Evolutionary conservation across 2,113 vertebrate species (phyloP).

Genomic region (Myotis lucifugus): DNA sequence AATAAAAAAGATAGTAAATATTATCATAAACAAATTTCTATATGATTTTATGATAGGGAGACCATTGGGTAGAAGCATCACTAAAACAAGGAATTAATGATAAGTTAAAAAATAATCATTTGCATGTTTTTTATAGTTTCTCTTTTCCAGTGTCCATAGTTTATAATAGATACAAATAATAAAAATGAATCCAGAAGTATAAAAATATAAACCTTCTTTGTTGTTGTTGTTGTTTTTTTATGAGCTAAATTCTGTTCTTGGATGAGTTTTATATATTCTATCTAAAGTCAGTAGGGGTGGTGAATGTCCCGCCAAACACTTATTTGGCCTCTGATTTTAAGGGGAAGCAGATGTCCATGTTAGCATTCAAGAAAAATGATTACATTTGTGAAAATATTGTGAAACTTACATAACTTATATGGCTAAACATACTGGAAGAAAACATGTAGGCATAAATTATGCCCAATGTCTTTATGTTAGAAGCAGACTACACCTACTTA

Average conservation of each 20-base stretch:
- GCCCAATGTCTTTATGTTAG: neutral
- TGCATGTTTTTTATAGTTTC: neutral
- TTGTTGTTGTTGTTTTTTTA: conserved; percentile 10
- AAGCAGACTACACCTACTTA: neutral
- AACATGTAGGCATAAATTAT: neutral
- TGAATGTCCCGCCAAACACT: conserved; percentile 59
- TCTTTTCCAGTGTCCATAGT: neutral
- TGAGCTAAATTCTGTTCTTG: conserved; percentile 50
- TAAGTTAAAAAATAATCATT: conserved; percentile 1
- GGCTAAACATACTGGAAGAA: neutral
- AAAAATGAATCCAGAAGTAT: neutral
- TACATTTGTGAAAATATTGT: conserved; percentile 42
- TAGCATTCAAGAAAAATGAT: conserved; percentile 29
- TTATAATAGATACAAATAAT: conserved; percentile 27
- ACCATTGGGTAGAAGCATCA: neutral
- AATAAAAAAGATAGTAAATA: neutral
- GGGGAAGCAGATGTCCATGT: conserved; percentile 56
- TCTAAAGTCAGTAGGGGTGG: conserved; percentile 55
- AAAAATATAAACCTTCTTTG: neutral
- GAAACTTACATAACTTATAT: neutral
- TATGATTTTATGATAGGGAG: neutral
- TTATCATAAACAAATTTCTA: neutral
- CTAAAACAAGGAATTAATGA: neutral
- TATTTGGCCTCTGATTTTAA: conserved; percentile 52
- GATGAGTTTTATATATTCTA: conserved; percentile 51